Conservation (phyloP, 2,888 invertebrate genomes). For the Tineola bisselliella region DNA sequence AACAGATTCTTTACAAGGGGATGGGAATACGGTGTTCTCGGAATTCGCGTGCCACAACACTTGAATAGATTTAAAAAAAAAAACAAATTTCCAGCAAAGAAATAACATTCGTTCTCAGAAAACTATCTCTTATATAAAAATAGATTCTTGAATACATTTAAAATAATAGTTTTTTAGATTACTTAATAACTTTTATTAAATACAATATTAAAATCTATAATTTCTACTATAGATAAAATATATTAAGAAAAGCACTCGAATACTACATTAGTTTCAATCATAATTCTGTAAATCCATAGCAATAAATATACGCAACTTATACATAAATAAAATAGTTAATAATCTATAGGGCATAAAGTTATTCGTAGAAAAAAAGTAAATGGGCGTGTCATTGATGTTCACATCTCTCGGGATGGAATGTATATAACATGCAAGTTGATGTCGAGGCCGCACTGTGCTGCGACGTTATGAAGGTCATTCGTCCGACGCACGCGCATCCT, state of each 20-base stretch:
- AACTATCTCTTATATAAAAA: too few species aligned
- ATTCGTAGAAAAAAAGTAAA: background rate
- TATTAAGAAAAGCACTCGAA: too few species aligned
- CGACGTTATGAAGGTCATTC: constrained; percentile 2
- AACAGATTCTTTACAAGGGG: constrained; percentile 31
- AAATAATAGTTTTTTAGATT: too few species aligned
- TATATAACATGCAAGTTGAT: background rate
- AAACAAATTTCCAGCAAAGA: too few species aligned
- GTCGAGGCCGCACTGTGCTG: constrained; percentile 2
- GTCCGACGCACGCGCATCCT: background rate
- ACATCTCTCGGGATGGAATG: constrained; percentile 4
- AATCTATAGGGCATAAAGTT: background rate
- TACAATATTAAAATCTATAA: too few species aligned
- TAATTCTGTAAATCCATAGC: too few species aligned
- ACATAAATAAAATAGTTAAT: too few species aligned
- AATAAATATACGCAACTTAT: too few species aligned
- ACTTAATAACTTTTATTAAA: too few species aligned
- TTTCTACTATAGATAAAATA: too few species aligned
- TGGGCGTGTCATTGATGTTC: background rate
- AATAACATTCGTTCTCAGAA: background rate
- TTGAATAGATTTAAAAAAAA: background rate
- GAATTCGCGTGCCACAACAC: constrained; percentile 58
- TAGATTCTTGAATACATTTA: too few species aligned
- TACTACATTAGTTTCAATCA: too few species aligned
- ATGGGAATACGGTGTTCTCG: constrained; percentile 56